These are phyloP conservation scores for Tachuris rubrigastra DNA, from an alignment of 2,113 vertebrate genomes.

Conservation along the genomic window DNA sequence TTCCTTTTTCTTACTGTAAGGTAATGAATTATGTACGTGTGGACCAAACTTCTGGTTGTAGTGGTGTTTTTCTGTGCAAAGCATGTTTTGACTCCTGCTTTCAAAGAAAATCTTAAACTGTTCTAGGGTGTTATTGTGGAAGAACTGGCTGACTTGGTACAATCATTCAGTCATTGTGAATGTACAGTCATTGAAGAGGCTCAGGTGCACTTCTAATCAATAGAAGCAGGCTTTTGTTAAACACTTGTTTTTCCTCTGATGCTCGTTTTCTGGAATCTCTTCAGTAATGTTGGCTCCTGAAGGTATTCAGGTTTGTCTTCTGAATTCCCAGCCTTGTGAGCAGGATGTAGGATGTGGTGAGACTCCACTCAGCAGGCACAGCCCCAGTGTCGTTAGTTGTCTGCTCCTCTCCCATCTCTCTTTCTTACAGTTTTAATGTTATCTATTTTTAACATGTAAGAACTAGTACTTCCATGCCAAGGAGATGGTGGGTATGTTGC, in stretches of 20 bases:
- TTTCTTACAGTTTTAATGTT: background rate
- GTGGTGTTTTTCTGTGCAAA: background rate
- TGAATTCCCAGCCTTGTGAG: background rate
- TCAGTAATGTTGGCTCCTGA: background rate
- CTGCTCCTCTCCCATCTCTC: background rate
- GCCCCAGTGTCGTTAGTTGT: background rate
- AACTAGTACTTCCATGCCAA: background rate
- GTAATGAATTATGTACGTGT: background rate
- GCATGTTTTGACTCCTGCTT: background rate
- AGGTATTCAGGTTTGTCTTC: background rate
- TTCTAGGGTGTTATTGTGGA: background rate
- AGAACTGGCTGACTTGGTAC: constrained; percentile 12
- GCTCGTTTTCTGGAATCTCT: constrained; percentile 7
- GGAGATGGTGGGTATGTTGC: background rate
- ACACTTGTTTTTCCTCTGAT: background rate
- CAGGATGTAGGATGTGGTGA: background rate
- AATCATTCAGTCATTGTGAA: constrained; percentile 4
- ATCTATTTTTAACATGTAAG: background rate
- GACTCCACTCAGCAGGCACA: background rate
- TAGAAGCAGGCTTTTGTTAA: constrained; percentile 5
- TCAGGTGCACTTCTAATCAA: background rate
- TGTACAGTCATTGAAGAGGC: background rate
- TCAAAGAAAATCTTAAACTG: background rate
- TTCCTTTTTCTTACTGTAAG: background rate
- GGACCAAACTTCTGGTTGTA: background rate